Percentiles rank a stretch among this genome's conserved stretches.
Evolutionary conservation across 2,113 vertebrate species (phyloP).

Genomic region (Ailuropoda melanoleuca): DNA sequence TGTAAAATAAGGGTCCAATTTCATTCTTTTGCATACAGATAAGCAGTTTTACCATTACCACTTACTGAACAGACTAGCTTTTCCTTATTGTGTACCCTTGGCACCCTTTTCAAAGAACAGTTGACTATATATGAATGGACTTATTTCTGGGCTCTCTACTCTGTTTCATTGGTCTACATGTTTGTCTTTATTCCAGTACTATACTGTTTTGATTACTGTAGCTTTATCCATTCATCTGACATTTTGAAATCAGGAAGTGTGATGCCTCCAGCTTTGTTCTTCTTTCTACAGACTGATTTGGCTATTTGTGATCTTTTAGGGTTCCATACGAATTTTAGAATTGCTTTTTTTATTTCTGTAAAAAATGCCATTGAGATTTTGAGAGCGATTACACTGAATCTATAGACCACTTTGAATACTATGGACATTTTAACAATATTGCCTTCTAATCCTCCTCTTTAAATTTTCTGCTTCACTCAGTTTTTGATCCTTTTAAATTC

Average conservation of each 20-base stretch:
- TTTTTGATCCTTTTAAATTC: not conserved
- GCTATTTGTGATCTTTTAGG: not conserved
- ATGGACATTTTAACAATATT: not conserved
- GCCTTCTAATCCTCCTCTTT: not conserved
- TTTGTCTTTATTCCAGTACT: not conserved
- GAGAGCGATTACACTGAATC: not conserved
- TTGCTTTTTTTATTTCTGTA: not conserved
- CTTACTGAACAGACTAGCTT: not conserved
- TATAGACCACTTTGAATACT: not conserved
- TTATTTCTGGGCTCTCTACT: not conserved
- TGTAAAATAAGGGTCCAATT: not conserved
- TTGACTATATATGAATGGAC: not conserved
- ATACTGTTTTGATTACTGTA: not conserved
- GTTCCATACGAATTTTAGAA: not conserved
- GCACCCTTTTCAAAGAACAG: not conserved
- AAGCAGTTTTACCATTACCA: not conserved
- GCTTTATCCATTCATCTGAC: not conserved
- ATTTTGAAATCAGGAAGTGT: not conserved
- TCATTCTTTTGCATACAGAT: not conserved
- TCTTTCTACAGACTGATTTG: not conserved
- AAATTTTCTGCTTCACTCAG: not conserved
- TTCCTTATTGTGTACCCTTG: not conserved
- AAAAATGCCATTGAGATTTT: not conserved
- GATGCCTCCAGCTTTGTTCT: not conserved
- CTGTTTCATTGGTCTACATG: not conserved